Evolutionary conservation across 2,888 invertebrate genomes (phyloP).

Genomic region (Theodoxus fluviatilis): DNA sequence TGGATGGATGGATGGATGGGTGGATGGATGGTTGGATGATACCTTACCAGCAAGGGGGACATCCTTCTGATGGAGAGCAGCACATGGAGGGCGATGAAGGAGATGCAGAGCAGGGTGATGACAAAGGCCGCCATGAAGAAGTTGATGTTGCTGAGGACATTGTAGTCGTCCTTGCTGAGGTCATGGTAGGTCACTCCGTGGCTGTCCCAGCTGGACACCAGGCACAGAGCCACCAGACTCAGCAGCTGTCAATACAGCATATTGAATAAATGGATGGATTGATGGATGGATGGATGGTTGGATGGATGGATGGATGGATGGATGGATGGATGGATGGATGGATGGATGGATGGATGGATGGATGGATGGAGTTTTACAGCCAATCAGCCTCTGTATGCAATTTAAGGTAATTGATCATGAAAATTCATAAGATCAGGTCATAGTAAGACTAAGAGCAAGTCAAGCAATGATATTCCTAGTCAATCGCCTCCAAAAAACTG

Average conservation of each 20-base stretch:
- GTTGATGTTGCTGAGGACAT: slow-evolving; percentile 35
- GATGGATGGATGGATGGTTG: neutral
- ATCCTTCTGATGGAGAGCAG: slow-evolving; percentile 25
- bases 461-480: too few species aligned
- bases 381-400: too few species aligned
- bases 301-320: neutral
- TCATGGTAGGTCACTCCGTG: slow-evolving; percentile 35
- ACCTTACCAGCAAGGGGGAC: slow-evolving; percentile 25
- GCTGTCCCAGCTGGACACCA: slow-evolving; percentile 36
- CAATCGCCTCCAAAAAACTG: too few species aligned
- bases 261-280: neutral
- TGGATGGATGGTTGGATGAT: neutral
- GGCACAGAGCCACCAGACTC: slow-evolving; percentile 33
- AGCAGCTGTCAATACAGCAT: slow-evolving; percentile 30
- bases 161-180: slow-evolving; percentile 35
- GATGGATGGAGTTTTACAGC: too few species aligned
- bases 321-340: too few species aligned
- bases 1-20: too few species aligned
- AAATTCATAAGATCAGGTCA: too few species aligned
- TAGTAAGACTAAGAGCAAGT: too few species aligned
- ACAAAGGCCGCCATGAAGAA: slow-evolving; percentile 36
- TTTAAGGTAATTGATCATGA: too few species aligned
- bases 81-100: slow-evolving; percentile 31
- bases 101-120: slow-evolving; percentile 28
- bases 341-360: too few species aligned